Base-by-base conservation (phyloP, 2,113 vertebrate species). In the Nothobranchius furzeri region DNA sequence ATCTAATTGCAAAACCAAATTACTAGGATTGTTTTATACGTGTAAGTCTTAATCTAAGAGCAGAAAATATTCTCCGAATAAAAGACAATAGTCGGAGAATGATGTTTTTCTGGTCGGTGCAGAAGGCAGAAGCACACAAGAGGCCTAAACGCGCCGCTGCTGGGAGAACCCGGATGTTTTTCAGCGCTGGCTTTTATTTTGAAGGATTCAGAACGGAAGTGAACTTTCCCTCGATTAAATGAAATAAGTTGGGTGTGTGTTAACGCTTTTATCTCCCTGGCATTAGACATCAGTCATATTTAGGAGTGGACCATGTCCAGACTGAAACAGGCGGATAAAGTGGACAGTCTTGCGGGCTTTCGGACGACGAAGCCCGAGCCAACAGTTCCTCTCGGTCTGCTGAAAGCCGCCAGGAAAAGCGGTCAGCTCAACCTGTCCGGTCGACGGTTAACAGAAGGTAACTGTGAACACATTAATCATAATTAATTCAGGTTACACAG, bases 341-440 rank as follows among this genome's bases (percentile, higher is more conserved):
- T 45, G 0, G 91, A 93, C 7, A 65, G 92, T 1, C 78, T 92
- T 4, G 75, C 83, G 0, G 95, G 95, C 1, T 97, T 97, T 81
- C 70, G 77, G 42, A 15, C 60, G 1, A 81, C 83, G 0, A 69
- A 51, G 6, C 64, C 82, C 4, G 88, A 80, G 25, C 64, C 76
- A 0, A 20, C 76, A 0, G 79, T 98, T 1, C 94, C 95, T 0
- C 80, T 84, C 55, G 96, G 95, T 0, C 85, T 98, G 60, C 69
- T 98, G 35, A 95, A 94, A 70, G 81, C 93, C 6, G 97, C 97
- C 9, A 86, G 95, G 72, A 94, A 93, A 59, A 97, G 95, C 83
- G 96, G 97, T 1, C 95, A 95, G 70, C 88, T 98, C 17, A 96
- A 97, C 82, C 88, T 98, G 67, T 92, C 95, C 0, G 94, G 93